Percentiles rank a stretch among this genome's conserved stretches.
phyloP scores from a whole-genome alignment of 2,888 invertebrate species.

The Margaritifera margaritifera region DNA sequence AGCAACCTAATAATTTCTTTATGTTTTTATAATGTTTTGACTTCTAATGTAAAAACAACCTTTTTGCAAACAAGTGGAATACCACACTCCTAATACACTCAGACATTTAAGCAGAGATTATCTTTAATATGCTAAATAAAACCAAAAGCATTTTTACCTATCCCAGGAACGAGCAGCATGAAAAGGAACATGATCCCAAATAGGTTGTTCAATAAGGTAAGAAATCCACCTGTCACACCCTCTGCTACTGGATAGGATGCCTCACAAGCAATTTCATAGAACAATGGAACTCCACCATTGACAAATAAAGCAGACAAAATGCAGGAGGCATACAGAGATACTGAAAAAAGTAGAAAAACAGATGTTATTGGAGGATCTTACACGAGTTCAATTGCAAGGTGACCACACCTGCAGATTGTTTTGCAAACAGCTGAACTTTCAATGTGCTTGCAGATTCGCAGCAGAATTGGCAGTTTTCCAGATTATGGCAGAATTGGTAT shows the following conservation, averaged over 20 bases:
- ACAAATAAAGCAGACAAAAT: constrained; percentile 49
- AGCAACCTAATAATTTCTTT: too few species aligned
- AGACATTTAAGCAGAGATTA: neutral
- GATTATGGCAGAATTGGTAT: too few species aligned
- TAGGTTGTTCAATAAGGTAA: constrained; percentile 58
- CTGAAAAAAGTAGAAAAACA: constrained; percentile 35
- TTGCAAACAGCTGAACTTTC: too few species aligned
- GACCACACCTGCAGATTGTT: too few species aligned
- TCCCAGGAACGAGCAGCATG: constrained; percentile 50
- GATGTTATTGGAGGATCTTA: neutral
- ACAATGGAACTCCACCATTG: constrained; percentile 56
- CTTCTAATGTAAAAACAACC: too few species aligned
- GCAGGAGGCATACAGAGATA: constrained; percentile 47
- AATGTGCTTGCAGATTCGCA: too few species aligned
- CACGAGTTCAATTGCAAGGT: too few species aligned
- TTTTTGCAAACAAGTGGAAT: neutral
- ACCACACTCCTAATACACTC: neutral
- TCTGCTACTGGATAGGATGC: constrained; percentile 62
- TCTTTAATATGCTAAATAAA: neutral
- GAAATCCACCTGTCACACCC: constrained; percentile 58
- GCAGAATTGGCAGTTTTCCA: too few species aligned
- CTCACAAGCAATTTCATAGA: constrained; percentile 63
- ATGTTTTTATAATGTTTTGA: too few species aligned
- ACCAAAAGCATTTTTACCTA: constrained; percentile 40
- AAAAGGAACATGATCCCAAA: constrained; percentile 58